A percentile compares a stretch with the other conserved stretches of the same genome.
Conservation (phyloP, 2,888 invertebrate genomes). For the Dicranocentrus wangi region DNA sequence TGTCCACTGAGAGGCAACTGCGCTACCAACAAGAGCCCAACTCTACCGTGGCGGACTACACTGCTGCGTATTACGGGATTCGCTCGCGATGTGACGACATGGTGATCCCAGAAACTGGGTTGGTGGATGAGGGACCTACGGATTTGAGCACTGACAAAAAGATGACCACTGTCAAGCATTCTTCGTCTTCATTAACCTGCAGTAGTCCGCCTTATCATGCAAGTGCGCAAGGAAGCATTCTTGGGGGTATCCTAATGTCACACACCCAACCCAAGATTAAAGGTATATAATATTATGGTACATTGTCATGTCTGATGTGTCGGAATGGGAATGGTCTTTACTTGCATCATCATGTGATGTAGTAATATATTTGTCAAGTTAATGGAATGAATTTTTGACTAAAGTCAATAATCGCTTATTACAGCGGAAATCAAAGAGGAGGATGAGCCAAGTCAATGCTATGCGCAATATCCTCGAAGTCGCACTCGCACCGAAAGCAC, state of each 20-base stretch:
- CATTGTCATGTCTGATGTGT: neutral
- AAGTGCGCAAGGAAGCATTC: constrained; percentile 45
- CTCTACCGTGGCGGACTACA: constrained; percentile 44
- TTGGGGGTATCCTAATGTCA: constrained; percentile 51
- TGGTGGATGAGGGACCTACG: constrained; percentile 53
- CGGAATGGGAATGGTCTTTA: neutral
- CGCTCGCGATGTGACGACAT: neutral
- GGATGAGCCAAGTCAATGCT: constrained; percentile 43
- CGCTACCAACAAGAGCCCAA: constrained; percentile 41
- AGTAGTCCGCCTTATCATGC: constrained; percentile 7
- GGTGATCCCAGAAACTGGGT: constrained; percentile 37
- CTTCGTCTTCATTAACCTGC: neutral
- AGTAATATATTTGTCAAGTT: neutral
- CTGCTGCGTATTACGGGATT: constrained; percentile 43
- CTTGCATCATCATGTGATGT: neutral
- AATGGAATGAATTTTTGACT: neutral
- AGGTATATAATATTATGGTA: constrained; percentile 16
- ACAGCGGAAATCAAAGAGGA: constrained; percentile 50
- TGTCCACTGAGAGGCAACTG: constrained; percentile 36
- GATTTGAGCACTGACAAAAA: constrained; percentile 53
- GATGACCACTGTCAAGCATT: neutral
- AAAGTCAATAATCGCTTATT: too few species aligned
- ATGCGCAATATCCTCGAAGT: constrained; percentile 19
- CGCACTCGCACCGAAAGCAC: constrained; percentile 44
- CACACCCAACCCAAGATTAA: constrained; percentile 54